Conservation (phyloP, 2,888 invertebrate species). For the Bhutanitis thaidina region DNA sequence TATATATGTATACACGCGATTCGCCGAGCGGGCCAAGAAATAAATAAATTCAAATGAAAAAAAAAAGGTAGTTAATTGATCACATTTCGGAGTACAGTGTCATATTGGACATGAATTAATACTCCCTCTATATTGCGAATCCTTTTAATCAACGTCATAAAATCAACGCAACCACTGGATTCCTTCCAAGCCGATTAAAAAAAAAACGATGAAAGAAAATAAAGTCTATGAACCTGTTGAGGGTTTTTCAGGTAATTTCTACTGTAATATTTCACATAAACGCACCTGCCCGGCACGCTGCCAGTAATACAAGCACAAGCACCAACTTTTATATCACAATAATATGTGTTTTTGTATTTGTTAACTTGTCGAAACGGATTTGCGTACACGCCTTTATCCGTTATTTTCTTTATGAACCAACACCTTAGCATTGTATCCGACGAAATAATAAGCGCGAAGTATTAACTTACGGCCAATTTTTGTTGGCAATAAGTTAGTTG, state of each 20-base stretch:
- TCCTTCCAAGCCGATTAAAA: conserved; percentile 26
- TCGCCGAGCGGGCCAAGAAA: too few relatives aligned
- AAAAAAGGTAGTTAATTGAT: too few relatives aligned
- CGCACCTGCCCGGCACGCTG: conserved; percentile 80
- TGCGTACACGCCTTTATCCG: conserved; percentile 47
- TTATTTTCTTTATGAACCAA: not conserved
- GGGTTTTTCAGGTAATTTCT: conserved; percentile 69
- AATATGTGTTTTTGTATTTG: conserved; percentile 76
- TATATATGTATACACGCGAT: too few relatives aligned
- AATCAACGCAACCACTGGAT: not conserved
- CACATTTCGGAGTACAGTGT: too few relatives aligned
- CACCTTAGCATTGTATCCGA: not conserved
- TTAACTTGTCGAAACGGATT: conserved; percentile 72
- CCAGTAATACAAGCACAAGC: conserved; percentile 78
- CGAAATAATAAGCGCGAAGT: not conserved
- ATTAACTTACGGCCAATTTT: not conserved
- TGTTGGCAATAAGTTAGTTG: too few relatives aligned
- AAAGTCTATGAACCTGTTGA: conserved; percentile 45
- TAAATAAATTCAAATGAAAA: too few relatives aligned
- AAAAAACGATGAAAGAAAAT: conserved; percentile 54
- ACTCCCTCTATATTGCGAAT: too few relatives aligned
- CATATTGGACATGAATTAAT: too few relatives aligned
- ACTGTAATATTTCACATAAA: conserved; percentile 74
- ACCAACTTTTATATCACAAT: conserved; percentile 78
- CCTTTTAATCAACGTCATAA: too few relatives aligned